phyloP scores from a whole-genome alignment of 2,113 vertebrate genomes.

The Mastomys natalensis region DNA sequence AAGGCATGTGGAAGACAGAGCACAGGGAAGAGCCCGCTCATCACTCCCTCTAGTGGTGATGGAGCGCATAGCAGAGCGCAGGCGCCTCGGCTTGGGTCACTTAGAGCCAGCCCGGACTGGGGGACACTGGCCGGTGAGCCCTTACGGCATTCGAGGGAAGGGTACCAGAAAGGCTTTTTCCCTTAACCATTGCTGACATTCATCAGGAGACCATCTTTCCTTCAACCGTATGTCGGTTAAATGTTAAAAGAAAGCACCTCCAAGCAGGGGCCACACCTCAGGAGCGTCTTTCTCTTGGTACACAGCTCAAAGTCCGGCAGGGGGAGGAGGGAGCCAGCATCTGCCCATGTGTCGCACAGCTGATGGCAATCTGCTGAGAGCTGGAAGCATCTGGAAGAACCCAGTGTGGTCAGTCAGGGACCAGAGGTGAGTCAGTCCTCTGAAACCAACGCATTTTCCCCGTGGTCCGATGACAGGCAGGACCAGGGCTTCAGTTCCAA shows the following conservation, averaged over 20 bases:
- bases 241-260: background rate
- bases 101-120: background rate
- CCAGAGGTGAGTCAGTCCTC: background rate
- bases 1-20: background rate
- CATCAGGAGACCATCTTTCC: background rate
- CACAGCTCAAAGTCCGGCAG: background rate
- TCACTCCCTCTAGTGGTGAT: constrained; percentile 76
- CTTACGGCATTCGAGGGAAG: no score
- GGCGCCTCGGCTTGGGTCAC: background rate
- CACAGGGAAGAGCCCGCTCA: background rate
- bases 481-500: background rate
- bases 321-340: background rate
- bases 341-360: background rate
- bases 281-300: background rate
- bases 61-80: background rate
- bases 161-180: background rate
- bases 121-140: no score
- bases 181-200: background rate
- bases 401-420: background rate
- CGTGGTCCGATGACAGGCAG: no score
- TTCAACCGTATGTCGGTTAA: background rate
- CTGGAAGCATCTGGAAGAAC: background rate
- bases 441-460: background rate
- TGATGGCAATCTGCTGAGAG: background rate
- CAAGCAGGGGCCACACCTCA: background rate